Base-by-base conservation (phyloP, 2,797 vertebrate species). In the Echiichthys vipera region DNA sequence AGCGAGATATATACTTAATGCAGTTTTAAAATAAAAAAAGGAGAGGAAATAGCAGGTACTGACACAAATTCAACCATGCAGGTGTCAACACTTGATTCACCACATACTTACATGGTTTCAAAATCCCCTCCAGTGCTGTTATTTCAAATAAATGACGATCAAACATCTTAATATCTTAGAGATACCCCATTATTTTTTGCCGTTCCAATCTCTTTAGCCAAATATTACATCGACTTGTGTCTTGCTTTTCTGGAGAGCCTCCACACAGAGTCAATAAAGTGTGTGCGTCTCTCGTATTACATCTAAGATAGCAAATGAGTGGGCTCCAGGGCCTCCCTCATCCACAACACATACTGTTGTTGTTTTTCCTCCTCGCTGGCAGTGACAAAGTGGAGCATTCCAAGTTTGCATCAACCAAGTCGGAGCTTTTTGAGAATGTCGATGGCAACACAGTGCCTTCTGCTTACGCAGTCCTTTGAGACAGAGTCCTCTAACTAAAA, bases 261-360 rank as follows among this genome's bases (percentile, higher is more conserved):
- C 74, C 64, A 84, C 71, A 69, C 64, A 72, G 68, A 39, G 75
- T 85, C 51, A 77, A 80, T 81, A 84, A 83, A 87, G 10, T 12
- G 49, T 55, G 45, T 49, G 67, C 27, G 13, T 66, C 50, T 80
- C 72, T 81, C 39, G n/a, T 84, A 87, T 91, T 85, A 82, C 77
- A 88, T 89, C 79, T 89, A 62, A 88, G 84, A 92, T 82, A 84
- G 79, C 57, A 27, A 78, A 87, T 64, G 83, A 87, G 84, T 67
- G 68, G 86, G 86, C 84, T 86, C 74, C 71, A 22, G 75, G 83
- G 84, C 76, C 77, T 81, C 74, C 80, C 66, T 84, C 78, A 78
- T 80, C 72, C 83, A 74, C 83, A 74, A 73, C 85, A 84, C 64
- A 88, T 81, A 80, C 76, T 71, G 68, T 77, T 85, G 73, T 84